Conservation (phyloP, 2,888 invertebrate genomes). For the Leptogaster cylindrica region DNA sequence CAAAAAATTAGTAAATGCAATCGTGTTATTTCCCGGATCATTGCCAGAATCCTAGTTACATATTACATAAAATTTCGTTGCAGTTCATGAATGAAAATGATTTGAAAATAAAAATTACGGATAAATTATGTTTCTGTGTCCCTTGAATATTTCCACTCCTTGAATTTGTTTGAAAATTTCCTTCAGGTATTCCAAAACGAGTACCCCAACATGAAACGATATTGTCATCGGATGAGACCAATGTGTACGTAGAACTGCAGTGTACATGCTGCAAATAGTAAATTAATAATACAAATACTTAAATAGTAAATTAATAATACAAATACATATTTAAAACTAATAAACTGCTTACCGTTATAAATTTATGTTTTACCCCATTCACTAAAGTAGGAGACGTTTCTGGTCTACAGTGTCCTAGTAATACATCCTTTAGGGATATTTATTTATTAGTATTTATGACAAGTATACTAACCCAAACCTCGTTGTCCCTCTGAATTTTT, state of each 20-base stretch:
- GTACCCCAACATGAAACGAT: conserved; percentile 75
- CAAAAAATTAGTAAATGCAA: conserved; percentile 60
- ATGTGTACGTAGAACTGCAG: conserved; percentile 71
- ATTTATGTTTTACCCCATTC: conserved; percentile 56
- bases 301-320: too few species aligned
- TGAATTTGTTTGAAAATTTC: conserved; percentile 42
- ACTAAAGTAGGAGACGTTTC: conserved; percentile 56
- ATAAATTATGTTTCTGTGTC: too few species aligned
- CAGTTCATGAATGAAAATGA: too few species aligned
- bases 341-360: conserved; percentile 53
- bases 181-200: conserved; percentile 59
- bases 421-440: too few species aligned
- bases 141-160: conserved; percentile 25
- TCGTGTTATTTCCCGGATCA: conserved; percentile 59
- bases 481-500: conserved; percentile 70
- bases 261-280: conserved; percentile 64
- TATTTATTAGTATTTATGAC: neutral
- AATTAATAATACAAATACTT: too few species aligned
- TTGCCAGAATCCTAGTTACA: conserved; percentile 42
- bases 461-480: conserved; percentile 58
- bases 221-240: conserved; percentile 71
- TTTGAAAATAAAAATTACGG: too few species aligned
- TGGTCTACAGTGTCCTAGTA: conserved; percentile 54
- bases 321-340: neutral
- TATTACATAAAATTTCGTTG: too few species aligned